Base-by-base conservation (phyloP, 1,140 invertebrate genomes). In the Metaphire vulgaris region DNA sequence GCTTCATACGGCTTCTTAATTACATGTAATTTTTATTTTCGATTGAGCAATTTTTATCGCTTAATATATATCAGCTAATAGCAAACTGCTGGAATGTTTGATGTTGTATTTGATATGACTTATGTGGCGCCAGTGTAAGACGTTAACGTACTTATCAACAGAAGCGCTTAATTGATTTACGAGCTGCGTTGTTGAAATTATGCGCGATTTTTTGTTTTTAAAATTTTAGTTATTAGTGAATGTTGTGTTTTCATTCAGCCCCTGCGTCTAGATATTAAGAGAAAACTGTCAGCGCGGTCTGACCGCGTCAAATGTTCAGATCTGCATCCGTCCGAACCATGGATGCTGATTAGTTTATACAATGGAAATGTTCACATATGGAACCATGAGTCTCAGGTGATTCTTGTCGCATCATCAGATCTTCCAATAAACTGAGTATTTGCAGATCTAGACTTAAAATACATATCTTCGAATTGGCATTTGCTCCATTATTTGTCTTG, bases 281-380 rank as follows among this genome's bases (percentile, higher is more conserved):
- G 97, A 81, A 98, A 97, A 85, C 86, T 99, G 81, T 96, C 96
- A 34, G 95, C 97, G 56, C 90, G 97, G 76, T 98, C 96, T 0
- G 98, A 99, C 86, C 90, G 98, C 79, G 97, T 99, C 6, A 99
- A 99, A 88, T 95, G 92, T 84, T 94, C 97, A 0, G 98, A 99
- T 87, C 89, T 99, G 75, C 97, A 99, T 88, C 96, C 97, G 14
- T 90, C 91, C 26, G 97, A 99, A 83, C 96, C 95, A 81, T 99
- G 97, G 97, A 95, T 99, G 90, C 89, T 99, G 33, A 96, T 94
- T 78, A 96, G 96, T 31, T 88, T 99, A 1, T 99, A 99, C 88
- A 98, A 96, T 88, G 98, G 98, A 79, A 95, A 98, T 87, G 96
- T 99, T 77, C 97, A 99, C 88, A 94, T 99, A 82, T 99, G 97